Evolutionary conservation across 2,113 vertebrate genomes (phyloP).

Genomic region (Polypterus senegalus): DNA sequence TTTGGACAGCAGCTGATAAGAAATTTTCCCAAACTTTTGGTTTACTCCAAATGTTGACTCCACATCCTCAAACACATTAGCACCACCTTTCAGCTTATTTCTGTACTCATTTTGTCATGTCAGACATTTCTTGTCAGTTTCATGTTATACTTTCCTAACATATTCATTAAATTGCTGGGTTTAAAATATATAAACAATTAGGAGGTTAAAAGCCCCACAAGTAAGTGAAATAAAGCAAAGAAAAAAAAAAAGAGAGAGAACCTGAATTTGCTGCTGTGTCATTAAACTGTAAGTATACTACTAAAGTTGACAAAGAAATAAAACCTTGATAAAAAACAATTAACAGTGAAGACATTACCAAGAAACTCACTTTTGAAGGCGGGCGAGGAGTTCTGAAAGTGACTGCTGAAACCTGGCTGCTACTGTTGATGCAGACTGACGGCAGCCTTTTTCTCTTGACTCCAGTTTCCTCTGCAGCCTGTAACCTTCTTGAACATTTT

Average conservation of each 20-base stretch:
- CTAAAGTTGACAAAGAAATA: neutral
- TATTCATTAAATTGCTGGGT: too few species aligned
- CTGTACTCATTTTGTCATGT: too few species aligned
- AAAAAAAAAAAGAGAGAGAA: neutral
- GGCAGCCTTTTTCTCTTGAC: constrained; percentile 36
- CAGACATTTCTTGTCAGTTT: too few species aligned
- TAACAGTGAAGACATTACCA: too few species aligned
- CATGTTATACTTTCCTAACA: too few species aligned
- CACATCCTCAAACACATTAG: too few species aligned
- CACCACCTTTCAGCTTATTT: too few species aligned
- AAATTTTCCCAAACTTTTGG: too few species aligned
- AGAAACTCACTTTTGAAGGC: constrained; percentile 58
- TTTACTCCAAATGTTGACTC: too few species aligned
- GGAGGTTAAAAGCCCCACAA: too few species aligned
- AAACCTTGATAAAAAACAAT: neutral
- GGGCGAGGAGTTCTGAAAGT: constrained; percentile 59
- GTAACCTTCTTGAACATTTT: constrained; percentile 46
- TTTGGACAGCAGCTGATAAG: too few species aligned
- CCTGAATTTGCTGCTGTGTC: neutral
- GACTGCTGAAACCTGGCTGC: constrained; percentile 67
- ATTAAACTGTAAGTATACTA: neutral
- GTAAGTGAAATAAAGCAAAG: neutral
- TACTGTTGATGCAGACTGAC: constrained; percentile 46
- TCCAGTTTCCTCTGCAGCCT: constrained; percentile 38
- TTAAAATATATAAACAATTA: too few species aligned